Evolutionary conservation across 1,140 invertebrate genomes (phyloP).

Genomic region (Leptonema lineaticorne): DNA sequence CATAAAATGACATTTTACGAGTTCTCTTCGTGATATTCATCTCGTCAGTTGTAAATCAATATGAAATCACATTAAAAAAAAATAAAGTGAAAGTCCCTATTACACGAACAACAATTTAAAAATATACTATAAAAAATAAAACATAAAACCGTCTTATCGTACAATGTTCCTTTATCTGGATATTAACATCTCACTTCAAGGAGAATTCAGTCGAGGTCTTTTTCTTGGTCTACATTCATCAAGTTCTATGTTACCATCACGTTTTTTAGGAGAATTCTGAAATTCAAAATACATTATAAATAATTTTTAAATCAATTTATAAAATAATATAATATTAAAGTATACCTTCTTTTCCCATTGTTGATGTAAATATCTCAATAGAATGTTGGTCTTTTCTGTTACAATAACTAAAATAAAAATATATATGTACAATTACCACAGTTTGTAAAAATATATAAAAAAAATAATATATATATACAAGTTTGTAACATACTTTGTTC

Average conservation of each 20-base stretch:
- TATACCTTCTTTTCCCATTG: slow-evolving; percentile 90
- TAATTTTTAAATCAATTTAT: slow-evolving; percentile 7
- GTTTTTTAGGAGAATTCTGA: slow-evolving; percentile 57
- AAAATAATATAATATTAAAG: background rate
- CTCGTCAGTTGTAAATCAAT: too few relatives aligned
- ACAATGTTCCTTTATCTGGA: background rate
- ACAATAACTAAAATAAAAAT: slow-evolving; percentile 78
- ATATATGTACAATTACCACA: slow-evolving; percentile 28
- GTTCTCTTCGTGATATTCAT: too few relatives aligned
- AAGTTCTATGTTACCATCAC: slow-evolving; percentile 52
- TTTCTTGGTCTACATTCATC: slow-evolving; percentile 52
- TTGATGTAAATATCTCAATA: slow-evolving; percentile 89
- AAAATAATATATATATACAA: too few relatives aligned
- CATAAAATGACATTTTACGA: too few relatives aligned
- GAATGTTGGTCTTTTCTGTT: slow-evolving; percentile 91
- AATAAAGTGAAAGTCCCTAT: background rate
- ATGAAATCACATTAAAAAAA: too few relatives aligned
- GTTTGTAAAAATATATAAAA: too few relatives aligned
- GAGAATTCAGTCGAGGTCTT: slow-evolving; percentile 53
- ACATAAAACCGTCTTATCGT: background rate
- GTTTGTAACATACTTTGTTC: slow-evolving; percentile 78
- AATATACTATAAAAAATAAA: slow-evolving; percentile 22
- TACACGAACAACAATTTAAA: background rate
- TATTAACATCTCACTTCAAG: too few relatives aligned
- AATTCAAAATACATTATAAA: slow-evolving; percentile 38